Percentiles rank a stretch among this genome's conserved stretches.
Evolutionary conservation across 2,888 invertebrate genomes (phyloP).

Genomic region (Chrysolina americana): DNA sequence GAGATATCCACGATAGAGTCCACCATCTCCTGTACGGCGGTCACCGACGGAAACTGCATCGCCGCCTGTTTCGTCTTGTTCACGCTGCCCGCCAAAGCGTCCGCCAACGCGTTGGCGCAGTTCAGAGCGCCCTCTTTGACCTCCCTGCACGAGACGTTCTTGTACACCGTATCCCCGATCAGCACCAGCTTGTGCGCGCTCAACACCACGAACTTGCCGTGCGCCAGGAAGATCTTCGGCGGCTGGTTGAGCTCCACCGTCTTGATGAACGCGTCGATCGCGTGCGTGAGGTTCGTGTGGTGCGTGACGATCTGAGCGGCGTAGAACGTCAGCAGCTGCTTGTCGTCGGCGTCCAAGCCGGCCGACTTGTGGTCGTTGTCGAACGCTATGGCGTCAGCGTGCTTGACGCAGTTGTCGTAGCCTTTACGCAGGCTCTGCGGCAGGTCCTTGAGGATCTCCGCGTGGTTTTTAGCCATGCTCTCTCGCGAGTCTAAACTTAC

Average conservation of each 20-base stretch:
- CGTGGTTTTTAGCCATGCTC: slow-evolving; percentile 79
- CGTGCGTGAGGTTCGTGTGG: slow-evolving; percentile 86
- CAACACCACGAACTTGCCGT: slow-evolving; percentile 94
- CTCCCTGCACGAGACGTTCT: slow-evolving; percentile 84
- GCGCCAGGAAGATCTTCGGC: slow-evolving; percentile 92
- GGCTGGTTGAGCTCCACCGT: slow-evolving; percentile 95
- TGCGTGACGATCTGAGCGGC: slow-evolving; percentile 89
- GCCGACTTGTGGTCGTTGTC: slow-evolving; percentile 71
- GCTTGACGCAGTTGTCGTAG: slow-evolving; percentile 82
- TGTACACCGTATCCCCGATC: slow-evolving; percentile 94
- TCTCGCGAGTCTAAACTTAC: slow-evolving; percentile 87
- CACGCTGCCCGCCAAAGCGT: slow-evolving; percentile 86
- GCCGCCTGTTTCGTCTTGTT: slow-evolving; percentile 92
- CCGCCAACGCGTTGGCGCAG: slow-evolving; percentile 85
- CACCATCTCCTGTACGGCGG: slow-evolving; percentile 94
- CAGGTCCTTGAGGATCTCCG: slow-evolving; percentile 80
- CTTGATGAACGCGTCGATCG: slow-evolving; percentile 92
- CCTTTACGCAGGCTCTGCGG: slow-evolving; percentile 82
- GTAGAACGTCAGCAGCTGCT: slow-evolving; percentile 89
- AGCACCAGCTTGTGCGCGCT: slow-evolving; percentile 95
- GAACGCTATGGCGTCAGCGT: slow-evolving; percentile 77
- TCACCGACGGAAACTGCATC: slow-evolving; percentile 91
- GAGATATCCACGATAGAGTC: slow-evolving; percentile 91
- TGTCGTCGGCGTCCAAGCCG: slow-evolving; percentile 81
- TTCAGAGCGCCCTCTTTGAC: slow-evolving; percentile 81